Conservation (phyloP, 2,797 vertebrate species). For the Carapus acus region DNA sequence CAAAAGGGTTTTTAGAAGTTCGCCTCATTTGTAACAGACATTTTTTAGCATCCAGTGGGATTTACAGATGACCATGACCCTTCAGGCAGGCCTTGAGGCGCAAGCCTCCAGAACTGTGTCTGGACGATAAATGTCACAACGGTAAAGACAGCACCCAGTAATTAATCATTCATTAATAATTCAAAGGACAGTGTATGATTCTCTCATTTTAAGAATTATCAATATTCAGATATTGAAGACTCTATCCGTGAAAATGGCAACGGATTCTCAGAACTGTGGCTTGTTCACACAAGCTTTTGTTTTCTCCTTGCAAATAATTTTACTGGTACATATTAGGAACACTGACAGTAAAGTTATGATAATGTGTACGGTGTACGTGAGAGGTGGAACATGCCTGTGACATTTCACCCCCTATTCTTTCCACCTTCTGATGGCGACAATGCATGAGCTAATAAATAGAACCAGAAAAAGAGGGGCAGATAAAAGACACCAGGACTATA, state of each 20-base stretch:
- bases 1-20: conserved; percentile 16
- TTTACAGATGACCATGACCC: conserved; percentile 4
- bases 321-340: neutral
- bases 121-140: conserved; percentile 37
- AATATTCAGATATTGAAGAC: conserved; percentile 4
- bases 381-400: conserved; percentile 19
- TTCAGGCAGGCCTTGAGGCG: conserved; percentile 26
- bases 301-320: neutral
- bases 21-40: conserved; percentile 6
- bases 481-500: conserved; percentile 53
- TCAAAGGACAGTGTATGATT: conserved; percentile 16
- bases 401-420: conserved; percentile 44
- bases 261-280: too few relatives aligned
- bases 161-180: conserved; percentile 38
- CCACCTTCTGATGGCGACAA: conserved; percentile 41
- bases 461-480: too few relatives aligned
- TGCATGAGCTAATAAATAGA: conserved; percentile 53
- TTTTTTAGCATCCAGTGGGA: conserved; percentile 19
- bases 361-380: too few relatives aligned
- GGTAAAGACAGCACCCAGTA: conserved; percentile 6
- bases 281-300: neutral
- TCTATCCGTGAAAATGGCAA: too few relatives aligned
- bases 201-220: conserved; percentile 11
- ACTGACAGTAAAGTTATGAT: too few relatives aligned
- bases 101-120: conserved; percentile 15